Base-by-base conservation (phyloP, 2,888 invertebrate genomes). In the Napeogenes sylphis region DNA sequence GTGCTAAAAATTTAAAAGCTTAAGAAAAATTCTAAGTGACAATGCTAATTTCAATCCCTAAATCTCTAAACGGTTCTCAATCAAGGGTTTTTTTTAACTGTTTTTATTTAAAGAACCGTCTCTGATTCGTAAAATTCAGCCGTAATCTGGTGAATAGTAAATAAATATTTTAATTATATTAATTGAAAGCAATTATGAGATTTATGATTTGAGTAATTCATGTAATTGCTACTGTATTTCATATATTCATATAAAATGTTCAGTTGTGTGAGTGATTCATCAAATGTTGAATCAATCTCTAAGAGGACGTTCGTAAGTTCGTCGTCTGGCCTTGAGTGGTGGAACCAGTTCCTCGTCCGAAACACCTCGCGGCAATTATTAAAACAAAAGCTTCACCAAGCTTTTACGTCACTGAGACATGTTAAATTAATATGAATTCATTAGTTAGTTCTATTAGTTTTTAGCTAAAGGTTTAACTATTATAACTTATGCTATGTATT, bases 351-450 rank as follows among this genome's bases (percentile, higher is more conserved):
- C 75, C 83, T 80, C 85, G 21, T 21, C 85, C 90, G 84, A 88
- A 90, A 88, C 90, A 86, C 87, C 85, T 86, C 85, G 81, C 82
- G 83, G 86, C 89, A 87, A 90, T 90, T 90, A 90, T 90, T 86
- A 87, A 90, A 87, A 90, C 90, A 90, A 90, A 90, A 87, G 84
- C 87, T 84, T 82, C 84, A 79, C 78, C 77, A 77, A 77, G 78
- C 63, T 54, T 87, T 85, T 84, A 84, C 88, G 83, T 85, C 84
- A 85, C 81, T 73, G 80, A 78, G 80, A 83, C 85, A 81, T 78
- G 75, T 74, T 76, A 80, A 81, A 84, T 82, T 82, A 80, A 84
- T 82, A 79, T 79, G 66, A 70, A 67, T 75, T 82, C 76, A 83
- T 82, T 80, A 80, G 72, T 68, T 59, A 68, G 21, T 21, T 21